Evolutionary conservation across 2,888 invertebrate species (phyloP), one percentile per base, ranked within the genome.

Genomic region (Bursaphelenchus okinawaensis): DNA sequence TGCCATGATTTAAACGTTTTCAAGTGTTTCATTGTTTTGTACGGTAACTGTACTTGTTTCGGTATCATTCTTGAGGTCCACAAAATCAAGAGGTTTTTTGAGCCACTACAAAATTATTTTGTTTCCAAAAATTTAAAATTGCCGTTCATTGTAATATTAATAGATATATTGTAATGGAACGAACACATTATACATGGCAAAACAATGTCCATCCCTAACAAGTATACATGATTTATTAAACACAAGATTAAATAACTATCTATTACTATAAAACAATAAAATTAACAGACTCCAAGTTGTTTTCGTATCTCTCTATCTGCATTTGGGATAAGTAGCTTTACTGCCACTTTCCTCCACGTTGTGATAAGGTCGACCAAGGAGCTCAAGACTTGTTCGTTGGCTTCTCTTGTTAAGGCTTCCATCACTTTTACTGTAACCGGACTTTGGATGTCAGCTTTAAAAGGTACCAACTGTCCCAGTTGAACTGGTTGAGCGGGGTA

Each of bases 401-500:
- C 40, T 40, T 40, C 40, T 40, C n/a, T 40, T 12, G 40, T 40
- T n/a, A 40, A 40, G 40, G 40, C 40, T 40, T 40, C 40, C 40
- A 40, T 40, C 40, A 40, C 40, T 40, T 40, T 40, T 12, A 40
- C 40, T 12, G 40, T 40, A n/a, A 40, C 40, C n/a, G 40, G 40
- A 40, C 40, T 16, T 4, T 40, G 40, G 40, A n/a, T 12, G n/a
- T 40, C 40, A 1, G 40, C 40, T 16, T 23, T 31, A 22, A 59
- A 59, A 4, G 60, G 60, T 1, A 29, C 19, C 56, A 27, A 26
- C 9, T 56, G 26, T n/a, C 26, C 19, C 55, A 70, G 27, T 40
- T 70, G 64, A 19, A 68, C 24, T 19, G 63, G 58, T 16, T 62
- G 26, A 12, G 69, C 20, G 8, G 68, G 69, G 52, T 71, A 69